Conservation (phyloP, 2,888 invertebrate species). For the Penaeus monodon region DNA sequence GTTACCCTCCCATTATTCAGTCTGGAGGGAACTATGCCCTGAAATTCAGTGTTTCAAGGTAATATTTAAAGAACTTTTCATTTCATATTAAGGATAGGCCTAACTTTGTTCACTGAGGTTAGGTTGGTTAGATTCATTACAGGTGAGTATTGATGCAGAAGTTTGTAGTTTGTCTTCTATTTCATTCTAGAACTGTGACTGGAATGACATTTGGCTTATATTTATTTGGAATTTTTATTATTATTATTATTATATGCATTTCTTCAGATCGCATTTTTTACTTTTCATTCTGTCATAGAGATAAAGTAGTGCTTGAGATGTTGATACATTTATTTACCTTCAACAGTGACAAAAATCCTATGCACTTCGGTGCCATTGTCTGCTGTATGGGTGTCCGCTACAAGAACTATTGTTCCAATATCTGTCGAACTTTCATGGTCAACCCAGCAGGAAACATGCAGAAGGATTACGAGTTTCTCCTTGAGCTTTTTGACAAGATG, state of each 20-base stretch:
- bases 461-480: slow-evolving; percentile 90
- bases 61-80: not conserved
- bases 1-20: slow-evolving; percentile 98
- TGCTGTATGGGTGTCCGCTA: slow-evolving; percentile 95
- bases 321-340: slow-evolving; percentile 30
- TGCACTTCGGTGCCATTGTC: slow-evolving; percentile 96
- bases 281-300: not conserved
- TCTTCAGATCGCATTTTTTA: not conserved
- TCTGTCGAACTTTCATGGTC: slow-evolving; percentile 94
- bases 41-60: slow-evolving; percentile 90
- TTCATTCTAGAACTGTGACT: no score
- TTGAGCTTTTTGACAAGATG: slow-evolving; percentile 90
- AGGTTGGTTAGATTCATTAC: no score
- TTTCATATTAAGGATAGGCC: no score
- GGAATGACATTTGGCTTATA: no score
- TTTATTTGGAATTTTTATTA: not conserved
- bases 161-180: no score
- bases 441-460: slow-evolving; percentile 84
- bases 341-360: slow-evolving; percentile 88
- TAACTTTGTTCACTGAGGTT: not conserved
- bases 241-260: not conserved
- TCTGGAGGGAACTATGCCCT: slow-evolving; percentile 98
- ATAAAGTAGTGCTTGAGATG: not conserved
- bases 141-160: no score
- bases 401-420: slow-evolving; percentile 97